A percentile compares a stretch with the other conserved stretches of the same genome.
Evolutionary conservation across 2,113 vertebrate species (phyloP).

Genomic region (Zapornia atra): DNA sequence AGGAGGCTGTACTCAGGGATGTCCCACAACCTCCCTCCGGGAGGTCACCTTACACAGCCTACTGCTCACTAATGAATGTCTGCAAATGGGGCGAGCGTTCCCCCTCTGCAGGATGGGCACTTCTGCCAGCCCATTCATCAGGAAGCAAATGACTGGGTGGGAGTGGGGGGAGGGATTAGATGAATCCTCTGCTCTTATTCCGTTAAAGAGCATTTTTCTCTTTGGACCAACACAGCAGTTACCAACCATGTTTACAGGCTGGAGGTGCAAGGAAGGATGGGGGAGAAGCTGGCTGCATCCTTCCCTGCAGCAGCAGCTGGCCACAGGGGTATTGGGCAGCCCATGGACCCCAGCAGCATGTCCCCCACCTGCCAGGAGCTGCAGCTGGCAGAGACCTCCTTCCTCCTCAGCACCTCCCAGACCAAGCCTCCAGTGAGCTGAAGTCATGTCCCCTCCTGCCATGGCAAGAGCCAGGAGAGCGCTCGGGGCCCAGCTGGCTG

Average conservation of each 20-base stretch:
- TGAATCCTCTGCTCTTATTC: not conserved
- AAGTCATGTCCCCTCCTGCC: not conserved
- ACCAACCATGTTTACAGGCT: not conserved
- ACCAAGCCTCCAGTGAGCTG: not conserved
- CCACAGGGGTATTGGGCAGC: not conserved
- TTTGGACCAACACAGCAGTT: not conserved
- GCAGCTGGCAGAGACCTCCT: not conserved
- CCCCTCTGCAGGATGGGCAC: not conserved
- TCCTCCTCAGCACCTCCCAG: not conserved
- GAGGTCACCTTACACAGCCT: not conserved
- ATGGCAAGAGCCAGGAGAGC: fast-evolving
- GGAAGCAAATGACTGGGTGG: not conserved
- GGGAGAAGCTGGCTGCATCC: not conserved
- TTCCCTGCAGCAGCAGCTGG: not conserved
- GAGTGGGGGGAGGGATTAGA: not conserved
- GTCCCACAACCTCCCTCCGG: not conserved
- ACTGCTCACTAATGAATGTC: not conserved
- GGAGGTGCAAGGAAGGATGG: not conserved
- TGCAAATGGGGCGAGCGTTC: not conserved
- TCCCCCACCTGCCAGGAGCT: not conserved
- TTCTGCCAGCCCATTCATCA: not conserved
- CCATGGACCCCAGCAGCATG: not conserved
- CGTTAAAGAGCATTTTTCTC: not conserved
- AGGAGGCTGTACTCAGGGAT: not conserved
- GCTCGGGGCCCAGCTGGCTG: not conserved